phyloP scores from a whole-genome alignment of 1,140 invertebrate genomes.

The Zaprionus ornatus region DNA sequence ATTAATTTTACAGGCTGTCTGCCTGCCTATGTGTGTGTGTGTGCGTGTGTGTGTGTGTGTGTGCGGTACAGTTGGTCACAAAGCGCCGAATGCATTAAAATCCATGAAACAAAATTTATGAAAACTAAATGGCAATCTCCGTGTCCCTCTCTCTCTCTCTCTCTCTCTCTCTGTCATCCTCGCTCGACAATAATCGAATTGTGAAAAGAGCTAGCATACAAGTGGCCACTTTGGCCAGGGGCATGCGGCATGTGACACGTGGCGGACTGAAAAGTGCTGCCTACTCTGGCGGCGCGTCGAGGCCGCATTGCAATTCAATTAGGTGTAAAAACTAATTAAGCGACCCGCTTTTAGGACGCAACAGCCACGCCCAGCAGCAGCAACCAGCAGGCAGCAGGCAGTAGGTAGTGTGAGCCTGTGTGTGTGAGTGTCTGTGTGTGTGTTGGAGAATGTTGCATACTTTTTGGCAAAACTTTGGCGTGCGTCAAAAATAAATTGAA shows the following conservation, averaged over 20 bases:
- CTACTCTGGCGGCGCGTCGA: slow-evolving; percentile 40
- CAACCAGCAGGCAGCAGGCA: not conserved
- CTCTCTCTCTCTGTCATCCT: no score
- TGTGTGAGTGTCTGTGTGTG: slow-evolving; percentile 34
- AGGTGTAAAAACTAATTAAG: slow-evolving; percentile 82
- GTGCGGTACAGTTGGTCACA: slow-evolving; percentile 46
- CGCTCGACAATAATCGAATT: slow-evolving; percentile 22
- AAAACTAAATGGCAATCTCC: slow-evolving; percentile 30
- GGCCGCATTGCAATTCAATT: slow-evolving; percentile 73
- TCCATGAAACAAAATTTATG: slow-evolving; percentile 45
- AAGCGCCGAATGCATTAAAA: slow-evolving; percentile 46
- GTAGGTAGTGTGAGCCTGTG: not conserved
- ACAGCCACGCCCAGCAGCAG: slow-evolving; percentile 12
- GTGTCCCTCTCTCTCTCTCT: not conserved
- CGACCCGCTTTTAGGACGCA: slow-evolving; percentile 36
- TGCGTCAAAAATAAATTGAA: slow-evolving; percentile 64
- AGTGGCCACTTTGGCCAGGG: not conserved
- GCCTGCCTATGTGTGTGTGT: not conserved
- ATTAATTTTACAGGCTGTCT: slow-evolving; percentile 61
- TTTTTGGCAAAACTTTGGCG: slow-evolving; percentile 70
- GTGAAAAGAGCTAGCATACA: slow-evolving; percentile 4
- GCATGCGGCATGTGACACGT: not conserved
- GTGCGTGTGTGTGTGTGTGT: not conserved
- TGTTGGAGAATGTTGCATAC: slow-evolving; percentile 60
- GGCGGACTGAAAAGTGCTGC: slow-evolving; percentile 13